Evolutionary conservation across 2,888 invertebrate species (phyloP), one percentile per base, ranked within the genome.

Genomic region (Apoda limacodes): DNA sequence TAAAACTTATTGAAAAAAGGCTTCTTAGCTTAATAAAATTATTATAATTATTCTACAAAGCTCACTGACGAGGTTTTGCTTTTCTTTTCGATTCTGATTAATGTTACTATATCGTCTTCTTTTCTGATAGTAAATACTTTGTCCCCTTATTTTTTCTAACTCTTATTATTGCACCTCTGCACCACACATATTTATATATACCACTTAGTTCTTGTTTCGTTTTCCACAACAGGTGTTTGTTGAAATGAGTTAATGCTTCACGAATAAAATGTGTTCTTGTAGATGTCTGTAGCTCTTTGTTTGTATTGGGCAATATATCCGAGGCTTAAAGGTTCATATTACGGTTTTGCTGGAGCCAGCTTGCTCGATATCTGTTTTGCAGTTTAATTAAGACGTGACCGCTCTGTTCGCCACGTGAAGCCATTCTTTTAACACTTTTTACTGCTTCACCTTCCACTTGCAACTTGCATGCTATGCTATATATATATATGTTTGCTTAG

Each of bases 341-440:
- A 24, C 3, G 9, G 10, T 34, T 14, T 20, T 13, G 21, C 3
- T 21, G 11, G 14, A 10, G 2, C 12, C 10, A 17, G 17, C 12
- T 14, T 15, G 14, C 14, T 3, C 4, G 5, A 2, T 5, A 2
- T n/a, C 17, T 23, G 2, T 14, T 5, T 7, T 23, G 20, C 4
- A 29, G 11, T 9, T 13, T 14, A 29, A 10, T 15, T 29, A 23
- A 4, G 23, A 3, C n/a, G 24, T 3, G 3, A 4, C 6, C 11
- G 13, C 45, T 43, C 20, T 43, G 42, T 5, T 44, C 41, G 15
- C 42, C 43, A 1, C 22, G 26, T 4, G 39, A 43, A 2, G 36
- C 33, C 6, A 45, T 12, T 1, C 37, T 39, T 2, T 26, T 22
- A 1, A 36, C 25, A 4, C 38, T 28, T 9, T 29, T 35, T 1